phyloP scores from a whole-genome alignment of 2,797 vertebrate species.

The Chelonia mydas region DNA sequence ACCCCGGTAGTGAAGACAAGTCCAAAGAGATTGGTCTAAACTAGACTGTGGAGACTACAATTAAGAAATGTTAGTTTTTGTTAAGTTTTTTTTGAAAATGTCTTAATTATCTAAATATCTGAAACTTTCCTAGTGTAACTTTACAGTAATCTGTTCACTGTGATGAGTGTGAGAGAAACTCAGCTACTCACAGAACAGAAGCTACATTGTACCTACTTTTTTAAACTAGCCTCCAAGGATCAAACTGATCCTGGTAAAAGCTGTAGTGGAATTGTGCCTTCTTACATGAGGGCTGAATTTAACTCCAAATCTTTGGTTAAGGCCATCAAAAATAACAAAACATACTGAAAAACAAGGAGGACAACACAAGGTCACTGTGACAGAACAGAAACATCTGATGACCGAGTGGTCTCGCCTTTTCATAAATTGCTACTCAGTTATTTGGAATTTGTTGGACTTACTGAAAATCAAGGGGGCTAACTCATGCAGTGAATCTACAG shows the following conservation, averaged over 20 bases:
- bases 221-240: constrained; percentile 59
- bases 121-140: constrained; percentile 49
- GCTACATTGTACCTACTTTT: constrained; percentile 62
- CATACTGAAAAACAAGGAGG: constrained; percentile 44
- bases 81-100: background rate
- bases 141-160: constrained; percentile 49
- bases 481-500: background rate
- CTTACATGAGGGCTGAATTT: constrained; percentile 72
- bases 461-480: background rate
- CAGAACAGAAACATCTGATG: constrained; percentile 14
- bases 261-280: constrained; percentile 59
- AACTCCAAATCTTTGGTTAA: constrained; percentile 49
- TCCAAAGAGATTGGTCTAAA: background rate
- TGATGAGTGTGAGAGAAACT: constrained; percentile 52
- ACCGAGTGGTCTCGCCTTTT: background rate
- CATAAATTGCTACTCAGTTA: constrained; percentile 1
- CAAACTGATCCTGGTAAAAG: constrained; percentile 58
- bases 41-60: constrained; percentile 11
- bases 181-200: constrained; percentile 49
- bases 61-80: constrained; percentile 12
- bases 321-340: constrained; percentile 57
- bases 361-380: constrained; percentile 64
- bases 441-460: background rate
- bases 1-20: too few species aligned
- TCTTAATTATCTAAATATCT: constrained; percentile 45